phyloP scores from a whole-genome alignment of 2,888 invertebrate genomes.

The Pristionchus mayeri region DNA sequence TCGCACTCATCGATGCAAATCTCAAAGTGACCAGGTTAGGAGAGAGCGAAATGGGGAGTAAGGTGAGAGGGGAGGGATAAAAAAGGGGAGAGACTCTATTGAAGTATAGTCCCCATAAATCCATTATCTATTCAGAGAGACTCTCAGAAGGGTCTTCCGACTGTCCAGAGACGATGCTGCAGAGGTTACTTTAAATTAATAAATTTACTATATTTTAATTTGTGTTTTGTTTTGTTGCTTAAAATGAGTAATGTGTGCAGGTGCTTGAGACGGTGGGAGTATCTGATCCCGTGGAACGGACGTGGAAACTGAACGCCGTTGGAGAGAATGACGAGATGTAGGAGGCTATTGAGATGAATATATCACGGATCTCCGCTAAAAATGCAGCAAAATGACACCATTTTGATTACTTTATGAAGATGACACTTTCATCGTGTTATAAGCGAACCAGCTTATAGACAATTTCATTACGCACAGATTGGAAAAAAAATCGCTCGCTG shows the following conservation, averaged over 20 bases:
- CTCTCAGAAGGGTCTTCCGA: conserved; percentile 27
- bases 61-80: too few species aligned
- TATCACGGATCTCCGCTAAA: too few species aligned
- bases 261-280: conserved; percentile 42
- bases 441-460: too few species aligned
- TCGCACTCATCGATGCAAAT: conserved; percentile 41
- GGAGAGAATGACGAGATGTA: not conserved
- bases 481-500: too few species aligned
- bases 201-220: not conserved
- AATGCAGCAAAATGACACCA: too few species aligned
- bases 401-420: too few species aligned
- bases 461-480: too few species aligned
- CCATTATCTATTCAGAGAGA: not conserved
- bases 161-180: conserved; percentile 38
- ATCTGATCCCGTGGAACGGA: not conserved
- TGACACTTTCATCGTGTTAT: too few species aligned
- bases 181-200: not conserved
- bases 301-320: conserved; percentile 26
- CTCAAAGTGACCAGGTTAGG: conserved; percentile 24
- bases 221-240: too few species aligned
- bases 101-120: not conserved
- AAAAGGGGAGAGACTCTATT: too few species aligned
- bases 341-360: too few species aligned
- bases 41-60: not conserved
- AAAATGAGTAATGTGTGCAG: too few species aligned